Evolutionary conservation across 2,113 vertebrate species (phyloP), one percentile per base, ranked within the genome.

Genomic region (Pseudonaja textilis): DNA sequence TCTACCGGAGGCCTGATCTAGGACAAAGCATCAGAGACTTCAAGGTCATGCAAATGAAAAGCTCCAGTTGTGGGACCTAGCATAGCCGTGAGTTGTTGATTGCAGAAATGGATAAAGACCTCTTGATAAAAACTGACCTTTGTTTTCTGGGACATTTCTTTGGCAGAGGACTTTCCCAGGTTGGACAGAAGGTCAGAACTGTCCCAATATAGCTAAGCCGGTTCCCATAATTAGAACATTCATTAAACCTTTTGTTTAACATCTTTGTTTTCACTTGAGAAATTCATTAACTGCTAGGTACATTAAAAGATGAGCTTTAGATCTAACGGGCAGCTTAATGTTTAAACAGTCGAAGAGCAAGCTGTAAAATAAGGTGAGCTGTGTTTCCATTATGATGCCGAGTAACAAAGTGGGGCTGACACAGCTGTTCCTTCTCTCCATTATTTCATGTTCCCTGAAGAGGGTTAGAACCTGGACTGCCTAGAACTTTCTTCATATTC

Each of bases 191-290:
- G 88, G 92, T 93, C 89, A 92, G 55, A 91, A 85, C 74, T 86
- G 22, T 90, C 93, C 34, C 74, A 93, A 22, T 39, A 5, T 20
- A 88, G 12, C 26, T 1, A 3, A 47, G 61, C 47, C 90, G 89
- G 54, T 94, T 93, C 88, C 88, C 64, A 86, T 90, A 92, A 90
- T 95, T 95, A 95, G 95, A 96, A 57, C 56, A 90, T 86, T 89
- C 0, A 1, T 87, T 92, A 93, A 93, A 91, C 3, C 94, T 87
- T 89, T 74, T 92, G 89, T 93, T 93, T 96, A 96, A 95, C 86
- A n/a, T 89, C 34, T 10, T 55, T 90, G 61, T 88, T 96, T 95
- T 97, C 56, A 96, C 96, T 96, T 93, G 88, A 95, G 86, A 94
- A 93, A 93, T 29, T 94, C 88, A 95, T 95, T 96, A 94, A 93